These are phyloP conservation scores for Coccyzus lansbergi DNA, from an alignment of 2,797 vertebrate genomes.

Conservation along the genomic window DNA sequence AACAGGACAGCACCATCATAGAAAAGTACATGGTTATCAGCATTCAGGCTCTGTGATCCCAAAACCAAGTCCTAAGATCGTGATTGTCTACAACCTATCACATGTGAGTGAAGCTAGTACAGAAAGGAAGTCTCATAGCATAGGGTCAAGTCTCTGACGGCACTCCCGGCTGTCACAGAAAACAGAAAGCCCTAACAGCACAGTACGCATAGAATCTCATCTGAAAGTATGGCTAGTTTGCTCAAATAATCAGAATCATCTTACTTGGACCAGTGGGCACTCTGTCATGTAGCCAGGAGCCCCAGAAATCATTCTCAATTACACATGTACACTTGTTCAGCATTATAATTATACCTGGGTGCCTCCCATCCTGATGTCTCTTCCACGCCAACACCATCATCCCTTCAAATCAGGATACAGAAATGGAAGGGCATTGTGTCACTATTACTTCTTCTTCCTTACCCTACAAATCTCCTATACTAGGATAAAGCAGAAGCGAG, in stretches of 20 bases:
- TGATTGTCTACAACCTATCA: neutral
- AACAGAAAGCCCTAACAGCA: neutral
- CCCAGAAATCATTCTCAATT: neutral
- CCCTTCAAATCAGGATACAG: neutral
- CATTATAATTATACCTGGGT: neutral
- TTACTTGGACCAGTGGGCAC: neutral
- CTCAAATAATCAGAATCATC: neutral
- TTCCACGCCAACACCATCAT: neutral
- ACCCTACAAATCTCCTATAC: neutral
- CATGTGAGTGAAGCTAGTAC: neutral
- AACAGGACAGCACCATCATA: neutral
- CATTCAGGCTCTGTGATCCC: neutral
- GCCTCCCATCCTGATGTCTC: neutral
- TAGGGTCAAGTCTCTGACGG: neutral
- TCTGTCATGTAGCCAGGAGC: neutral
- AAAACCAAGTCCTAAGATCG: neutral
- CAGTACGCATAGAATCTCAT: neutral
- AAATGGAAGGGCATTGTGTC: accelerated
- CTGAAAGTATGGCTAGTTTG: neutral
- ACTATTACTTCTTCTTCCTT: neutral
- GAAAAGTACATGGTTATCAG: neutral
- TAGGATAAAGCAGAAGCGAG: neutral
- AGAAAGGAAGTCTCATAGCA: neutral
- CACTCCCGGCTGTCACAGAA: neutral
- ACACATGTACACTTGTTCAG: neutral